phyloP scores from a whole-genome alignment of 1,140 invertebrate genomes.

The Sminthurides bifidus region DNA sequence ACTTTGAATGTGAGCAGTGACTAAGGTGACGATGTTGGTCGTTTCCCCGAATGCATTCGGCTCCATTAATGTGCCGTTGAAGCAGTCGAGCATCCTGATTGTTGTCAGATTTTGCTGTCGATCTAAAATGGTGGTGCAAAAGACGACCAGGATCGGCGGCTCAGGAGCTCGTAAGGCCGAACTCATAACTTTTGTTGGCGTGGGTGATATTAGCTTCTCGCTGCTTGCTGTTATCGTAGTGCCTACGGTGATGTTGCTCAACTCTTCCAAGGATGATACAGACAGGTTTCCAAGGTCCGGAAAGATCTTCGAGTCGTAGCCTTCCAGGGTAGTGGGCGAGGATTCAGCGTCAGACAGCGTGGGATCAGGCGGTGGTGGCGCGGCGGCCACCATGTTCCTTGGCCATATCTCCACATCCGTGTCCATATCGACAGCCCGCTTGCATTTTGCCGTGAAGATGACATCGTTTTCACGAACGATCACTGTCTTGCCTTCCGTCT shows the following conservation, averaged over 20 bases:
- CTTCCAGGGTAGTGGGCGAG: no score
- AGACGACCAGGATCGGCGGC: constrained; percentile 27
- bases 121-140: constrained; percentile 32
- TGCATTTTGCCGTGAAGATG: constrained; percentile 50
- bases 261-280: no score
- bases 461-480: constrained; percentile 71
- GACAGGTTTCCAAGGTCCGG: no score
- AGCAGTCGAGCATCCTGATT: constrained; percentile 57
- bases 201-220: no score
- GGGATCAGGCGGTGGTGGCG: neutral
- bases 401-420: constrained; percentile 61
- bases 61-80: constrained; percentile 68
- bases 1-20: neutral
- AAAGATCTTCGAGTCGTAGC: no score
- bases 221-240: no score
- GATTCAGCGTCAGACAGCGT: neutral
- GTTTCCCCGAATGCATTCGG: constrained; percentile 43
- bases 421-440: constrained; percentile 35
- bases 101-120: constrained; percentile 49
- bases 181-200: constrained; percentile 20
- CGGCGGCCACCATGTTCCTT: constrained; percentile 38
- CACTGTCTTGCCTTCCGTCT: constrained; percentile 73
- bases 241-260: no score
- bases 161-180: no score
- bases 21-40: constrained; percentile 46